Base-by-base conservation (phyloP, 2,797 vertebrate species). In the Morus bassanus region DNA sequence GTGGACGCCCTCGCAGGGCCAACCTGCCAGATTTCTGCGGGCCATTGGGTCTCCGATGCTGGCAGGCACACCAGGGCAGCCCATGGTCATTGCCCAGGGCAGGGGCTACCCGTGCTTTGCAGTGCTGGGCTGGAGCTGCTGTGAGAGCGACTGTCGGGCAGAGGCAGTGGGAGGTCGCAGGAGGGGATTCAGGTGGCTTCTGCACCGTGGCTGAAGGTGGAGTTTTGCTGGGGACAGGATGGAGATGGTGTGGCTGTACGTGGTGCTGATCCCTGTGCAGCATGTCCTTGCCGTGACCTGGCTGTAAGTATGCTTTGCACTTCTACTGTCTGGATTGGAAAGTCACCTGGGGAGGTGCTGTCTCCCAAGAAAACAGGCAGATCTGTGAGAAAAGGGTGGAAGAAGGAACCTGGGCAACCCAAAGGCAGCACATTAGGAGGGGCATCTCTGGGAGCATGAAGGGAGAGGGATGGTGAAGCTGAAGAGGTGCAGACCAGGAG, bases 1-100 rank as follows among this genome's bases (percentile, higher is more conserved):
- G 8, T 35, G 64, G 45, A 45, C 0, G 1, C 9, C 12, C 19
- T 54, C 0, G 0, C 28, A 37, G n/a, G 43, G 53, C 19, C 64
- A 65, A 6, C 33, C 22, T 10, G 18, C n/a, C 23, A 37, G 50
- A 16, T 13, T 30, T 70, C 54, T 84, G 51, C 0, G 0, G 24
- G 60, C 46, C 33, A 3, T 59, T 2, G 3, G 15, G 31, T 87
- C 51, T 76, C 23, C 0, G 0, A 8, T 43, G 75, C 64, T 63
- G 60, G 33, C 78, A 83, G 76, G 30, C 60, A 63, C n/a, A 31
- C 9, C 33, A 13, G 33, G 24, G 5, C 75, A 73, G 46, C 46
- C 63, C n/a, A 16, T 1, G 3, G 59, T 33, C 73, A 14, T 73
- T 63, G 72, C 27, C 37, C 16, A 41, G 56, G 61, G 39, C 48